Base-by-base conservation (phyloP, 2,888 invertebrate genomes). In the Neoaliturus tenellus region DNA sequence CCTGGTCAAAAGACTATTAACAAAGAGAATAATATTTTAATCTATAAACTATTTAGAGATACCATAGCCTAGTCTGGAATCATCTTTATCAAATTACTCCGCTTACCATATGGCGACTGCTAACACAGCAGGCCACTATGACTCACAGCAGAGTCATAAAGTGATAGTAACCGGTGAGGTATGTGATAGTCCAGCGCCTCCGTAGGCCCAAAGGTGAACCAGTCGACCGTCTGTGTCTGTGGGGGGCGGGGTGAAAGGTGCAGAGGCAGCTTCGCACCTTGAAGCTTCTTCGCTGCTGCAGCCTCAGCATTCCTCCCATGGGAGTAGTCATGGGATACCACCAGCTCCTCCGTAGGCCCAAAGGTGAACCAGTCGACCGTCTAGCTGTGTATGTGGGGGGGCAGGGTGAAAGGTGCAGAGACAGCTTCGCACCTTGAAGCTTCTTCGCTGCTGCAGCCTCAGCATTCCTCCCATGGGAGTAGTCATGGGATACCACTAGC, bases 321-420 rank as follows among this genome's bases (percentile, higher is more conserved):
- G n/a, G n/a, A n/a, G n/a, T n/a, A n/a, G n/a, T n/a, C n/a, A n/a
- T n/a, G n/a, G n/a, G n/a, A n/a, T n/a, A n/a, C n/a, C n/a, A n/a
- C 62, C 1, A 55, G 55, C 20, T 20, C 55, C 20, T 55, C 55
- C 25, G 55, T 55, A 55, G 55, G 55, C 55, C 20, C 23, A 55
- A 55, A 55, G 55, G 55, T 55, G 55, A 55, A 55, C 55, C 55
- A 55, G 55, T 55, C 55, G 23, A 23, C 8, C 10, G n/a, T n/a
- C n/a, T n/a, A n/a, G 3, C 1, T 20, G 55, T 12, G 55, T 20
- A n/a, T n/a, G n/a, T n/a, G n/a, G 25, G 55, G 55, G 23, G 55
- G 5, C n/a, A n/a, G n/a, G 55, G 55, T 55, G 55, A 55, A 55
- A 55, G 55, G 55, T 55, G 55, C n/a, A n/a, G n/a, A n/a, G n/a